A percentile compares a stretch with the other conserved stretches of the same genome.
Evolutionary conservation across 2,113 vertebrate species (phyloP).

Genomic region (Thomomys bottae): DNA sequence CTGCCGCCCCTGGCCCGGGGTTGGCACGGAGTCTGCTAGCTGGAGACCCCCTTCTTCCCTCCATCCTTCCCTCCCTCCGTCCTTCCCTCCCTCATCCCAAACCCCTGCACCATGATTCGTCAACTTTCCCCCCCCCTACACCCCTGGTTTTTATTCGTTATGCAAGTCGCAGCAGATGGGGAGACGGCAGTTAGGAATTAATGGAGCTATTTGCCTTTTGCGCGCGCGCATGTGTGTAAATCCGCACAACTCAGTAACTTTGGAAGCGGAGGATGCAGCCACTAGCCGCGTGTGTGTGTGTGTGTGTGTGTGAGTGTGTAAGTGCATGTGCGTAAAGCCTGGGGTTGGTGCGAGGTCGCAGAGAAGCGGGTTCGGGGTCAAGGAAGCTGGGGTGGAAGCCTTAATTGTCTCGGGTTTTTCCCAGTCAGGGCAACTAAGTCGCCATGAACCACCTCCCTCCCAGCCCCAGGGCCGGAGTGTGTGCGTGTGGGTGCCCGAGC

Average conservation of each 20-base stretch:
- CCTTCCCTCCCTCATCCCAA: not conserved
- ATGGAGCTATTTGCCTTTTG: slow-evolving; percentile 78
- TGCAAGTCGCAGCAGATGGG: slow-evolving; percentile 87
- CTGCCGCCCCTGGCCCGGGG: not conserved
- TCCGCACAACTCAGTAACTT: slow-evolving; percentile 74
- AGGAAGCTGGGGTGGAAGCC: not conserved
- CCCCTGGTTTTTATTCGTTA: slow-evolving; percentile 82
- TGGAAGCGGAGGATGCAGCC: slow-evolving; percentile 56
- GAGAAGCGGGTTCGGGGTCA: not conserved
- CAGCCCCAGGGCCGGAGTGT: not conserved
- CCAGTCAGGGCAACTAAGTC: slow-evolving; percentile 4
- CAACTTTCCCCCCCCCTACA: slow-evolving; percentile 85
- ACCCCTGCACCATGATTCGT: slow-evolving; percentile 75
- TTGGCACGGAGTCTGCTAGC: not conserved
- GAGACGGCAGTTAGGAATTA: slow-evolving; percentile 80
- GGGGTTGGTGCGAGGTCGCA: slow-evolving; percentile 30
- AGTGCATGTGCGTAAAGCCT: not conserved
- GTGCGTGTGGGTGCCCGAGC: not conserved
- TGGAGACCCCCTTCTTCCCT: too few relatives aligned
- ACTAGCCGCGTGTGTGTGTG: not conserved
- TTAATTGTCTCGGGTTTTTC: not conserved
- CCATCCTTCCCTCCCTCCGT: too few relatives aligned
- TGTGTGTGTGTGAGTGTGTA: fast-evolving
- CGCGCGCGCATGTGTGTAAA: slow-evolving; percentile 65
- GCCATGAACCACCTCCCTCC: not conserved